phyloP scores from a whole-genome alignment of 2,888 invertebrate species.

The Archaeoteleia sp. region DNA sequence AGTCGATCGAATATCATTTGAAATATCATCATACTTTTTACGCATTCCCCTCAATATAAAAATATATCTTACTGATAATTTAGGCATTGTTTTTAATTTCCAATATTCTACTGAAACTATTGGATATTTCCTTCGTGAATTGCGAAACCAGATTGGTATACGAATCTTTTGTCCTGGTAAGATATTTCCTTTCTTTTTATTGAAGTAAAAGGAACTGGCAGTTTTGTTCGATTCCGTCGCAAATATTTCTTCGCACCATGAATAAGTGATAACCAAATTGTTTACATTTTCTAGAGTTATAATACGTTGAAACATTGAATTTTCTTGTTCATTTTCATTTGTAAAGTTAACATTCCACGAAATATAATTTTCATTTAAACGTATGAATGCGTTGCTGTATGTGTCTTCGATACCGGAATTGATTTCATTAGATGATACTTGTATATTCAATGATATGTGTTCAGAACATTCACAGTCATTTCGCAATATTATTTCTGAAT shows the following conservation, averaged over 20 bases:
- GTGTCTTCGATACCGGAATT: no score
- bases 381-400: background rate
- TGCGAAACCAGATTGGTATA: constrained; percentile 16
- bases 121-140: background rate
- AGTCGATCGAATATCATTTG: background rate
- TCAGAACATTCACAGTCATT: no score
- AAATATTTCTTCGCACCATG: constrained; percentile 11
- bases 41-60: constrained; percentile 30
- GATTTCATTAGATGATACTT: constrained; percentile 6
- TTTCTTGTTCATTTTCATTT: background rate
- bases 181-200: constrained; percentile 23
- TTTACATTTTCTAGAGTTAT: constrained; percentile 25
- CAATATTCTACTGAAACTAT: constrained; percentile 23
- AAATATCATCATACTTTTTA: background rate
- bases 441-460: constrained; percentile 3
- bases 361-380: background rate
- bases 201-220: constrained; percentile 12
- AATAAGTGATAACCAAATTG: constrained; percentile 12
- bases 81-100: constrained; percentile 12
- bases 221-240: background rate
- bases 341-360: constrained; percentile 4
- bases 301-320: background rate
- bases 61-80: constrained; percentile 3
- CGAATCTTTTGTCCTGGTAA: constrained; percentile 7
- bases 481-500: no score